Evolutionary conservation across 2,888 invertebrate species (phyloP).

Genomic region (Agrotis exclamationis): DNA sequence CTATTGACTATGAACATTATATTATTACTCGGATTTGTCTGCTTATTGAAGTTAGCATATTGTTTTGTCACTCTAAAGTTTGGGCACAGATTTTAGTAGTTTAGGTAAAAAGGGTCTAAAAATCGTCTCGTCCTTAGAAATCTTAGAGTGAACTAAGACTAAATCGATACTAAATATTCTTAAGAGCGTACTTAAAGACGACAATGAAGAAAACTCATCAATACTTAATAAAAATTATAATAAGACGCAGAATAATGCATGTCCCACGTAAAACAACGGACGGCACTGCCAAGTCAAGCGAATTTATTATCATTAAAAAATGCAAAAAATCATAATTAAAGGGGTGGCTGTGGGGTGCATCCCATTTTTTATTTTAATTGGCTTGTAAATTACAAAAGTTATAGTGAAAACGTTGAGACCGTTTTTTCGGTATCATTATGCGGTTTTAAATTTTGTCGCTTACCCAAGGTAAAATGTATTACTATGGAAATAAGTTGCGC

Average conservation of each 20-base stretch:
- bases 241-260: constrained; percentile 66
- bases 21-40: neutral
- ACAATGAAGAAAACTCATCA: constrained; percentile 2
- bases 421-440: constrained; percentile 78
- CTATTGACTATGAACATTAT: constrained; percentile 6
- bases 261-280: constrained; percentile 72
- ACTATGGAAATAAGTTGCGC: constrained; percentile 63
- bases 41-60: neutral
- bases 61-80: neutral
- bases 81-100: no score
- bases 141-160: neutral
- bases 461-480: constrained; percentile 64
- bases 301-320: constrained; percentile 90
- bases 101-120: neutral
- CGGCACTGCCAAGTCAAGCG: constrained; percentile 76
- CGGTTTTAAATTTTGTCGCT: constrained; percentile 70
- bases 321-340: constrained; percentile 90
- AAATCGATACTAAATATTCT: neutral
- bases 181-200: neutral
- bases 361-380: constrained; percentile 90
- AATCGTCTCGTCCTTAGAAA: neutral
- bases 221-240: constrained; percentile 41
- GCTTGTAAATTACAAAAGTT: constrained; percentile 90
- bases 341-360: constrained; percentile 85
- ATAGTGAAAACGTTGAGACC: constrained; percentile 82